Percentiles rank a stretch among this genome's conserved stretches.
Conservation (phyloP, 2,888 invertebrate genomes). For the Phorcus lineatus region DNA sequence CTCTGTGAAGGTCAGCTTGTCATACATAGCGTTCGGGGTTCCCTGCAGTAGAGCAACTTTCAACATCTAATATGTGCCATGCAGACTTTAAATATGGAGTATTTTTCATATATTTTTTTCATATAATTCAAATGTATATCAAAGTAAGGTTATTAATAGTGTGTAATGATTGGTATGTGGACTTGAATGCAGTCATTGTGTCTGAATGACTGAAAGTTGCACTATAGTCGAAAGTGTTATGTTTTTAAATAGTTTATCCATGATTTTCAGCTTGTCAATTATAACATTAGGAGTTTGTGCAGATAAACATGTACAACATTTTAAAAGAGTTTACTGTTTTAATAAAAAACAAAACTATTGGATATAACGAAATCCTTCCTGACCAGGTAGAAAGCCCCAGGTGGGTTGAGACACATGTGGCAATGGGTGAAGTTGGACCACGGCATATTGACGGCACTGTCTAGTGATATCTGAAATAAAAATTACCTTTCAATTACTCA, state of each 20-base stretch:
- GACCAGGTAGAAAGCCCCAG: conserved; percentile 73
- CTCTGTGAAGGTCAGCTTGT: conserved; percentile 69
- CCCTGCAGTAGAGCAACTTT: conserved; percentile 59
- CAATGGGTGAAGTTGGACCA: conserved; percentile 73
- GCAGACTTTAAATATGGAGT: background rate
- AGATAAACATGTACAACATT: no score
- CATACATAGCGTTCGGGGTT: conserved; percentile 69
- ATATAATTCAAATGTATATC: no score
- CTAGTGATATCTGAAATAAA: conserved; percentile 63
- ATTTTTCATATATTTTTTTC: no score
- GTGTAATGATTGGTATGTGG: background rate
- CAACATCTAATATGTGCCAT: no score
- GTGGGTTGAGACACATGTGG: conserved; percentile 72
- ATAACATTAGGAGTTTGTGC: no score
- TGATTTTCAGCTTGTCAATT: no score
- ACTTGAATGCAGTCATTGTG: no score
- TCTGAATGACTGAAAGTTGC: no score
- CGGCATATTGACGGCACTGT: conserved; percentile 72
- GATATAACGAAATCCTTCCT: background rate
- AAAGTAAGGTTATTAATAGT: background rate
- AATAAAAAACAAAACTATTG: no score
- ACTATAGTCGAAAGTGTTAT: no score
- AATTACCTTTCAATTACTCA: background rate
- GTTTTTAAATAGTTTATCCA: no score
- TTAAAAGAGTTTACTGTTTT: no score